Conservation (phyloP, 2,888 invertebrate species). For the Nomada fucata region DNA sequence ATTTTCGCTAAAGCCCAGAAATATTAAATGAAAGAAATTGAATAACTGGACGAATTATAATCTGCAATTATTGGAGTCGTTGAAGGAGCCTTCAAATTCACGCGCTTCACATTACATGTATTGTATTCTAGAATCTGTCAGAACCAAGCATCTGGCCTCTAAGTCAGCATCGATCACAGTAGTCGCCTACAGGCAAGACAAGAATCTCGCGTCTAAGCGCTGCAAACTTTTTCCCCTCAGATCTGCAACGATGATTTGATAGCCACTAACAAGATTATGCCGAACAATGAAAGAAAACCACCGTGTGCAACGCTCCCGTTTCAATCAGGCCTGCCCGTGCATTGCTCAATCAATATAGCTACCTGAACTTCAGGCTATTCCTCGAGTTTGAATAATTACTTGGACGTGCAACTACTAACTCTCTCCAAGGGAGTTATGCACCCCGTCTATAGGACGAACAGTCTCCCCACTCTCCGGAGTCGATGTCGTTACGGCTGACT, state of each 20-base stretch:
- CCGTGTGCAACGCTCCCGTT: constrained; percentile 36
- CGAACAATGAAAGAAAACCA: constrained; percentile 40
- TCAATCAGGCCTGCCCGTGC: constrained; percentile 29
- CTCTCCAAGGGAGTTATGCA: constrained; percentile 38
- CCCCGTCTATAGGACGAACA: constrained; percentile 42
- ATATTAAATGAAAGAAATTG: too few species aligned
- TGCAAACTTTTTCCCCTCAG: constrained; percentile 29
- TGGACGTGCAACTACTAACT: constrained; percentile 52
- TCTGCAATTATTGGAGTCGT: too few species aligned
- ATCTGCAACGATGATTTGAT: constrained; percentile 33
- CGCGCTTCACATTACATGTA: too few species aligned
- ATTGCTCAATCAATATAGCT: constrained; percentile 61
- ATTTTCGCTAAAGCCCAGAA: neutral
- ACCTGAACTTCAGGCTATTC: constrained; percentile 62
- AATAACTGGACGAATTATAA: too few species aligned
- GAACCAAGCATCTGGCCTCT: too few species aligned
- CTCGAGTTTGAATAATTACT: constrained; percentile 66
- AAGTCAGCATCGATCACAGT: neutral
- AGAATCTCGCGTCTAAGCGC: constrained; percentile 16
- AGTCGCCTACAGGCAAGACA: neutral
- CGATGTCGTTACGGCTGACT: constrained; percentile 30
- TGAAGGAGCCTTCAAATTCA: too few species aligned
- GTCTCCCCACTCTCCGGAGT: neutral
- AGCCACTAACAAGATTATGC: constrained; percentile 15
- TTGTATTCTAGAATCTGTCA: too few species aligned